Percentiles rank a stretch among this genome's conserved stretches.
Evolutionary conservation across 2,797 vertebrate species (phyloP).

Genomic region (Peromyscus attwateri): DNA sequence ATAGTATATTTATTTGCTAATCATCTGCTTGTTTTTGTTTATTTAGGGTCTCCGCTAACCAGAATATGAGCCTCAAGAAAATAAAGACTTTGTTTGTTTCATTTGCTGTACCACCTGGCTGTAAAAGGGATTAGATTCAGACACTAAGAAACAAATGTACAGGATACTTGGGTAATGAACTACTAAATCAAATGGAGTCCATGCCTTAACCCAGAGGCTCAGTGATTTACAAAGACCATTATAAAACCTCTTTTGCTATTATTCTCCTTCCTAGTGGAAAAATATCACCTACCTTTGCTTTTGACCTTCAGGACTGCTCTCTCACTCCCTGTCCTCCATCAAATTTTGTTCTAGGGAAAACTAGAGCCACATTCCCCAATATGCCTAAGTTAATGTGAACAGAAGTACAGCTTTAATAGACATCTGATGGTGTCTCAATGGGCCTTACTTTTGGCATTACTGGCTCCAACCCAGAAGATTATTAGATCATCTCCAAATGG

Average conservation of each 20-base stretch:
- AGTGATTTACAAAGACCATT: neutral
- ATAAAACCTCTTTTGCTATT: neutral
- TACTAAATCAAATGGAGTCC: neutral
- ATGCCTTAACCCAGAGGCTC: neutral
- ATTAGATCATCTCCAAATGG: conserved; percentile 73
- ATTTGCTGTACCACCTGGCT: neutral
- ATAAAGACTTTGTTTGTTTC: neutral
- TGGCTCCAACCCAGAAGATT: conserved; percentile 54
- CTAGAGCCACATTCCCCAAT: neutral
- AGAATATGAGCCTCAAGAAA: neutral
- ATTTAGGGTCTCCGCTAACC: neutral
- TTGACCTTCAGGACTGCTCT: neutral
- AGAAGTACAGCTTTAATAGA: neutral
- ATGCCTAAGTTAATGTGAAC: neutral
- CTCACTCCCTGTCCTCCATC: neutral
- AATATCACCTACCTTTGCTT: neutral
- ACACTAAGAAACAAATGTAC: neutral
- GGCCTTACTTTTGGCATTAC: neutral
- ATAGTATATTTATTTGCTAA: neutral
- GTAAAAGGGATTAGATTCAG: neutral
- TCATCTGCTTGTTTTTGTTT: neutral
- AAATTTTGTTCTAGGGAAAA: neutral
- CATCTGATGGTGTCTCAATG: neutral
- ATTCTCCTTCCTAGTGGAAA: neutral
- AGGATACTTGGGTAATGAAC: neutral